Base-by-base conservation (phyloP, 2,888 invertebrate genomes). In the Cosmia pyralina region DNA sequence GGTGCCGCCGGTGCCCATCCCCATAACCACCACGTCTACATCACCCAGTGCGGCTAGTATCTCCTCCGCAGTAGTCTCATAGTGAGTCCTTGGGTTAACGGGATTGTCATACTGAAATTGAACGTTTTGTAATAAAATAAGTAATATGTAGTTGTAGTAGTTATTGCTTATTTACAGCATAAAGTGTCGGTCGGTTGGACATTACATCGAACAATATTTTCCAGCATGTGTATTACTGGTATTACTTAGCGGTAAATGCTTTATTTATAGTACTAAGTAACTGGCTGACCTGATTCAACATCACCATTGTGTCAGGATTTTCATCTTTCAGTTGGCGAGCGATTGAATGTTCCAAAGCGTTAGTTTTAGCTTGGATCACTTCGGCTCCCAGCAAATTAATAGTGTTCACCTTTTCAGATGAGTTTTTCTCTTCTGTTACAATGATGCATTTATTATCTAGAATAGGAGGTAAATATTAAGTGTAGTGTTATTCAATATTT, bases 361-460 rank as follows among this genome's bases (percentile, higher is more conserved):
- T 73, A 34, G 72, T 79, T 59, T 87, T 87, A 4, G 11, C 99
- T 69, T 99, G 97, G 15, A 99, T 97, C 74, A 99, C 98, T 95
- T 99, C 97, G 3, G 99, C 99, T 0, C 99, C 99, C n/a, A 99
- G 96, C 0, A 98, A 98, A 81, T 97, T 96, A 85, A 99, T 93
- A 0, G 98, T 97, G 87, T 98, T 97, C 4, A 98, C 98, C 96
- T 99, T 99, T 93, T 99, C 99, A 88, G 98, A 97, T 34, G 99
- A 99, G 98, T 99, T 99, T 95, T 99, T 99, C 90, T 98, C 98
- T 0, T 99, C 99, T 98, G 99, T 98, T 0, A 99, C 98, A 87
- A 99, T 99, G 52, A 99, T 97, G 92, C 99, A 99, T 82, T 28
- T 97, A 93, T 99, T 99, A 7, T 98, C 96, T 93, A 90, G 11